phyloP scores from a whole-genome alignment of 2,113 vertebrate genomes.

The Chloroceryle aenea region DNA sequence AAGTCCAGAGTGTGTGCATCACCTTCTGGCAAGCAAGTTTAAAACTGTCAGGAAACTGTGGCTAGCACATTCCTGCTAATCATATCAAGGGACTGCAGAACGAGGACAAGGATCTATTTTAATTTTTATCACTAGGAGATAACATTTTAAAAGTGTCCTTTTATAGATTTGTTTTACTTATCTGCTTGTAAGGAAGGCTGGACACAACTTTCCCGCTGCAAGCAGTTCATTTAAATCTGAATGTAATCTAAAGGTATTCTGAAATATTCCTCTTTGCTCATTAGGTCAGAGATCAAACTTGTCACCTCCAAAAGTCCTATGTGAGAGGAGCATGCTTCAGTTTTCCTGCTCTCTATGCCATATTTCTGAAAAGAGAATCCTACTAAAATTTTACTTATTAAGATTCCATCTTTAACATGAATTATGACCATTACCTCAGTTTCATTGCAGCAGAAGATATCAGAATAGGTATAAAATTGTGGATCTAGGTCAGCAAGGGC shows the following conservation, averaged over 20 bases:
- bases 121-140: neutral
- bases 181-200: neutral
- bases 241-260: neutral
- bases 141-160: neutral
- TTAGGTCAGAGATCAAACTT: neutral
- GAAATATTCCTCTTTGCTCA: neutral
- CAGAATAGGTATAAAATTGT: constrained; percentile 86
- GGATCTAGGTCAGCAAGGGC: constrained; percentile 87
- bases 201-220: neutral
- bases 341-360: neutral
- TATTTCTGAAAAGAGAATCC: neutral
- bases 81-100: neutral
- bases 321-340: neutral
- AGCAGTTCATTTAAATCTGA: neutral
- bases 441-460: constrained; percentile 98
- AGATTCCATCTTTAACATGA: neutral
- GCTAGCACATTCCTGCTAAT: neutral
- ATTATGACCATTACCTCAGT: constrained; percentile 84
- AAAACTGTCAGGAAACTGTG: neutral
- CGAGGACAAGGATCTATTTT: constrained; percentile 1
- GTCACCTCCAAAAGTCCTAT: neutral
- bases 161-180: neutral
- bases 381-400: neutral
- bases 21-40: constrained; percentile 24
- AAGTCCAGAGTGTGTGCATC: neutral